Evolutionary conservation across 2,113 vertebrate genomes (phyloP), one percentile per base, ranked within the genome.

Genomic region (Corythaeola cristata): DNA sequence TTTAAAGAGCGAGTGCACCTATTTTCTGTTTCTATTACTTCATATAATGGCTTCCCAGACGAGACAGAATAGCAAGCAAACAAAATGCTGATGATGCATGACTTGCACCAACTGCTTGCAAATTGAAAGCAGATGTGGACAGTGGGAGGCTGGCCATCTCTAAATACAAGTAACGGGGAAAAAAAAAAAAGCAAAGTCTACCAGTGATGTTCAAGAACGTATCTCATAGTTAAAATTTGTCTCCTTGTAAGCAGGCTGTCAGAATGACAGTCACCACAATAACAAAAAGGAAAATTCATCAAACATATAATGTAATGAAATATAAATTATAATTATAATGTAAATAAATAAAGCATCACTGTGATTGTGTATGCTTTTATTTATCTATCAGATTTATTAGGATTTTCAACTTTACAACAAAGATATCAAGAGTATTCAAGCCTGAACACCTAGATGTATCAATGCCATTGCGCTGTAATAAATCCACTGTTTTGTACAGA

Each of bases 91-190:
- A 90, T 77, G 72, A 97, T 89, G 96, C 94, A 96, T 97, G 96
- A 94, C 95, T 96, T 95, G 64, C 24, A 95, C 93, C 88, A 97
- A 97, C 92, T 97, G 96, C 73, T 96, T 72, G 35, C 88, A 90
- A 97, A 97, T 81, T 96, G 87, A 96, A 96, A 97, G 82, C 96
- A 98, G 93, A 97, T 98, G 96, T 89, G 94, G 96, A 76, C 85
- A 67, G 95, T 97, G 68, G 96, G 97, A 96, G 95, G 84, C 49
- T 94, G 64, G 66, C 64, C 60, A n/a, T 95, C 80, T 85, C 94
- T 96, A 90, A 96, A 88, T 73, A 89, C 44, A 88, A 87, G 50
- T 71, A 95, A 80, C 23, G 77, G 33, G 41, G 41, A 12, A 44
- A 44, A 35, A 39, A 50, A 85, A 69, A 58, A 32, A 8, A 33